Percentiles rank a stretch among this genome's conserved stretches.
Conservation (phyloP, 1,140 invertebrate genomes). For the Drosophila novamexicana region DNA sequence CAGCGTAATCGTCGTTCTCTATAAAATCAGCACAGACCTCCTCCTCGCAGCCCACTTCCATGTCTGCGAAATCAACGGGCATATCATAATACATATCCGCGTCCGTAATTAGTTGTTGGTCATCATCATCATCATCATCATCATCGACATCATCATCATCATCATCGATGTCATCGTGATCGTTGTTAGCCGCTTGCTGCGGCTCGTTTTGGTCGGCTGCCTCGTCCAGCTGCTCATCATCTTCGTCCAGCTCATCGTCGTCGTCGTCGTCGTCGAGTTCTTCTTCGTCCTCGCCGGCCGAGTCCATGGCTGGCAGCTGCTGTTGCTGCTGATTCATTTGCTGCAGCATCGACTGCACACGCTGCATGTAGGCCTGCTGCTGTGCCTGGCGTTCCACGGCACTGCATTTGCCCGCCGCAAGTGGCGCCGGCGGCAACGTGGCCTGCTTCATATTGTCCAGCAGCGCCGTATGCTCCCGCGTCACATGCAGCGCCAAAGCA, state of each 20-base stretch:
- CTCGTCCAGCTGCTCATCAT: conserved; percentile 7
- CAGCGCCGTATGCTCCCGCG: conserved; percentile 69
- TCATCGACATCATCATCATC: conserved; percentile 11
- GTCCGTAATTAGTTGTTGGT: conserved; percentile 40
- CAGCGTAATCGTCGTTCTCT: conserved; percentile 52
- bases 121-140: conserved; percentile 17
- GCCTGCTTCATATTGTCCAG: conserved; percentile 69
- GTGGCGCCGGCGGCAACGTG: not conserved
- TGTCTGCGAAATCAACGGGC: conserved; percentile 64
- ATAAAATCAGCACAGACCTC: conserved; percentile 68
- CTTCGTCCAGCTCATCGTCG: conserved; percentile 26
- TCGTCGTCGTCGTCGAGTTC: conserved; percentile 53
- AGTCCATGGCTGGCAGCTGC: conserved; percentile 54
- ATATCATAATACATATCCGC: conserved; percentile 62
- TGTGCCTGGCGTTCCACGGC: conserved; percentile 51
- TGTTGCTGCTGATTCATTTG: conserved; percentile 73
- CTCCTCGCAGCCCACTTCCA: conserved; percentile 74
- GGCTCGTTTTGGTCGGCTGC: not conserved
- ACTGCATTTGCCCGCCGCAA: conserved; percentile 45
- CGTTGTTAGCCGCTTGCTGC: conserved; percentile 12
- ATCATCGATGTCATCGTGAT: conserved; percentile 10
- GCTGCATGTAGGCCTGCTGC: conserved; percentile 67
- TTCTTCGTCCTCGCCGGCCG: conserved; percentile 67
- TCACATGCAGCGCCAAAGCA: conserved; percentile 73
- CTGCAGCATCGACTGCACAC: conserved; percentile 65